Conservation (phyloP, 35 echinoderm and acorn worm genomes). For the Hemicentrotus pulcherrimus region DNA sequence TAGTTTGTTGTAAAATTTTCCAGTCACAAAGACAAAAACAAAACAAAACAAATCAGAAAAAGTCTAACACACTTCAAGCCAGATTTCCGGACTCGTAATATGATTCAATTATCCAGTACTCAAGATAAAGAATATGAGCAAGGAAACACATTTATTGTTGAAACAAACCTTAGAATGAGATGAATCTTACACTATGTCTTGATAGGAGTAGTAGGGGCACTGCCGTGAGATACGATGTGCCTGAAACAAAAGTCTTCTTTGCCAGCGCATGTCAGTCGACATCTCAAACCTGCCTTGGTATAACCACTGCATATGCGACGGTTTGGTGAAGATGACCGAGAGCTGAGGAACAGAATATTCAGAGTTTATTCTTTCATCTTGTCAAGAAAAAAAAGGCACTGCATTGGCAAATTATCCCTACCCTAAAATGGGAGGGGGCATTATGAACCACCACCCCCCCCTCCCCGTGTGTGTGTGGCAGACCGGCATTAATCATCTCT, state of each 20-base stretch:
- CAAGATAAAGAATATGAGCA: too few species aligned
- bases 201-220: background rate
- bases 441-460: background rate
- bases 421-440: background rate
- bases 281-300: constrained; percentile 59
- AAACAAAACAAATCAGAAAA: too few species aligned
- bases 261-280: constrained; percentile 35
- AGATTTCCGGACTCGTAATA: too few species aligned
- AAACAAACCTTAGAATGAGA: background rate
- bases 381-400: background rate
- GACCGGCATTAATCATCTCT: too few species aligned
- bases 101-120: too few species aligned
- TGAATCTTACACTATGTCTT: background rate
- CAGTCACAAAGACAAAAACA: too few species aligned
- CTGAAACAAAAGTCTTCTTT: constrained; percentile 52
- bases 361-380: background rate
- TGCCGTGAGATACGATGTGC: constrained; percentile 22
- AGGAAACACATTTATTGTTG: too few species aligned
- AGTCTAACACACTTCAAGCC: too few species aligned
- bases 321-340: constrained; percentile 45
- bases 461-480: too few species aligned
- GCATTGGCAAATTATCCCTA: background rate
- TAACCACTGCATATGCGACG: constrained; percentile 51
- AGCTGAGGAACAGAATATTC: constrained; percentile 20
- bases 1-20: too few species aligned